Conservation (phyloP, 2,113 vertebrate genomes). For the Sturnira hondurensis region DNA sequence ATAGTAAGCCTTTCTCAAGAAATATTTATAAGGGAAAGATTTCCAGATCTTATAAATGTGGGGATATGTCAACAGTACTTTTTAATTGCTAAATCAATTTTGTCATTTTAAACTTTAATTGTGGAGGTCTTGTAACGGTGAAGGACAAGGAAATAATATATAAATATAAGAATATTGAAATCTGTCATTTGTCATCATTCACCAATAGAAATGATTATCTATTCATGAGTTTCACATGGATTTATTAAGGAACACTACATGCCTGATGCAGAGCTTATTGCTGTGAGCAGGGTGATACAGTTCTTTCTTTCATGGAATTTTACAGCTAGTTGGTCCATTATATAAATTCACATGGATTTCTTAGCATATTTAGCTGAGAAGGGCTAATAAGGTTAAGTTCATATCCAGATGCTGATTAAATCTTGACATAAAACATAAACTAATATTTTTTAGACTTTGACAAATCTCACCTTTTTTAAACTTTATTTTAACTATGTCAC, state of each 20-base stretch:
- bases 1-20: background rate
- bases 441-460: conserved; percentile 38
- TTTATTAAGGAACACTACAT: background rate
- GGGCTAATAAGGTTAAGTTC: conserved; percentile 12
- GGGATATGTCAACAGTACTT: background rate
- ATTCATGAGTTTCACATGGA: background rate
- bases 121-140: background rate
- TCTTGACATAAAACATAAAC: background rate
- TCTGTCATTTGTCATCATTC: background rate
- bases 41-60: background rate
- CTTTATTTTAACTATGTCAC: background rate
- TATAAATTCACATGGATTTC: conserved; percentile 19
- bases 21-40: background rate
- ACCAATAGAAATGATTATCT: background rate
- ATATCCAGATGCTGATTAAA: background rate
- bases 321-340: background rate
- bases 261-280: background rate
- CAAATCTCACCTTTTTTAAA: background rate
- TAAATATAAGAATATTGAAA: background rate
- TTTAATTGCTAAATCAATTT: background rate
- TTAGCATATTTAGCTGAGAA: conserved; percentile 39
- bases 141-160: conserved; percentile 12
- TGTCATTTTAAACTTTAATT: conserved; percentile 14
- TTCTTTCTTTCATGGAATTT: conserved; percentile 5
- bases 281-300: background rate